Evolutionary conservation across 2,888 invertebrate species (phyloP), one percentile per base, ranked within the genome.

Genomic region (Nemotelus nigrinus): DNA sequence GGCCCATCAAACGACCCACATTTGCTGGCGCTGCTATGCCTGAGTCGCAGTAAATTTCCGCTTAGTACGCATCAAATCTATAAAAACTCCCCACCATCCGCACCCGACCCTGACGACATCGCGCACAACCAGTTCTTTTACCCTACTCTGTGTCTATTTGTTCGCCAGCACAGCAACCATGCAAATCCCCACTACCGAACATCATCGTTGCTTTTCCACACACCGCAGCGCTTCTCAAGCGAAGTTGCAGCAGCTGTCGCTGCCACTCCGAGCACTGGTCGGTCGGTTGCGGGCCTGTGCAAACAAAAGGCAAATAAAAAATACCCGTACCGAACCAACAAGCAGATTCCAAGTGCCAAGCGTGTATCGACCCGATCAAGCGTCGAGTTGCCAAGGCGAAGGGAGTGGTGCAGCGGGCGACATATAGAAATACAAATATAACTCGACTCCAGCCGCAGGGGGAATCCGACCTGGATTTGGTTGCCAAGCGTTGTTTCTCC

Each of bases 181-280:
- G 65, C 43, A 71, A 71, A 71, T 71, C 70, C 70, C 70, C 70
- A 71, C 70, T 47, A 6, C 65, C 45, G 4, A 57, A 47, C 41
- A 58, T 25, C 39, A 25, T 43, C 43, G 25, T 25, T 25, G 68
- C 50, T 68, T 68, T 68, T 68, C 48, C 25, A 25, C 25, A 25
- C 25, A 25, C 25, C 65, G 47, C 68, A 47, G 50, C 68, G 50
- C 25, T 3, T 25, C 68, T 48, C 68, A 68, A 8, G 48, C 45
- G 47, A 47, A 47, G 65, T n/a, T 43, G 63, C 3, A 44, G 44
- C 68, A 7, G 68, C 50, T 3, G 65, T 39, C 43, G 41, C 63
- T 60, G 63, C 43, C 10, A 43, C 63, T 25, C 25, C 25, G 25
- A 25, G 25, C 25, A 25, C 25, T 25, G 25, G 25, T 25, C 25